A percentile compares a stretch with the other conserved stretches of the same genome.
Evolutionary conservation across 2,797 vertebrate species (phyloP).

Genomic region (Argya squamiceps): DNA sequence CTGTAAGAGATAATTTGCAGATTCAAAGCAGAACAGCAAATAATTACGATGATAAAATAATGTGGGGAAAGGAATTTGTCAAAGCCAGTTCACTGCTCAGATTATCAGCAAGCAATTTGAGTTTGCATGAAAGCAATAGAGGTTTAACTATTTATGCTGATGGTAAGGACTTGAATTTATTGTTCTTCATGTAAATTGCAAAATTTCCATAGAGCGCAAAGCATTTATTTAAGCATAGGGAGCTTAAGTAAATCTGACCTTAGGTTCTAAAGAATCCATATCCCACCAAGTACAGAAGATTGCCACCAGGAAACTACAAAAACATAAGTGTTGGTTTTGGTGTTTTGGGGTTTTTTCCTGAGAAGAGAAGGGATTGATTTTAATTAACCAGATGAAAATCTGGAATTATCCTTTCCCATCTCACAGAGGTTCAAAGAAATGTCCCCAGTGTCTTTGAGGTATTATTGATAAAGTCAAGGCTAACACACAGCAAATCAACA

Average conservation of each 20-base stretch:
- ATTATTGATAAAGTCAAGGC: background rate
- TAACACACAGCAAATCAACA: background rate
- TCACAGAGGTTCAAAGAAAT: background rate
- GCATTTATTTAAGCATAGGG: no score
- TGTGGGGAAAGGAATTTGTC: constrained; percentile 19
- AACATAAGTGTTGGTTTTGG: background rate
- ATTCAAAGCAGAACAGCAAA: constrained; percentile 10
- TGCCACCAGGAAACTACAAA: background rate
- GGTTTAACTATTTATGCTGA: background rate
- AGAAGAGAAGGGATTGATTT: background rate
- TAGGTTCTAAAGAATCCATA: background rate
- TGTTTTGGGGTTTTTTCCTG: background rate
- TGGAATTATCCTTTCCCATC: background rate
- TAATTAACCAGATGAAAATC: background rate
- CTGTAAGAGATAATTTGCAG: constrained; percentile 14
- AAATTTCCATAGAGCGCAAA: background rate
- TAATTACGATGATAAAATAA: constrained; percentile 51
- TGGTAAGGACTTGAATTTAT: background rate
- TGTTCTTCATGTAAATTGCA: background rate
- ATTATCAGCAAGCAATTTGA: constrained; percentile 6
- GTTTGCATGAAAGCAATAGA: background rate
- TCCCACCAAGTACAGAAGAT: background rate
- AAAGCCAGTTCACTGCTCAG: background rate
- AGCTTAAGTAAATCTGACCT: background rate
- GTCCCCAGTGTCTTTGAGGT: background rate